These are phyloP conservation scores for Hydrocynus forskahlii DNA, from an alignment of 2,797 vertebrate genomes.

Conservation along the genomic window DNA sequence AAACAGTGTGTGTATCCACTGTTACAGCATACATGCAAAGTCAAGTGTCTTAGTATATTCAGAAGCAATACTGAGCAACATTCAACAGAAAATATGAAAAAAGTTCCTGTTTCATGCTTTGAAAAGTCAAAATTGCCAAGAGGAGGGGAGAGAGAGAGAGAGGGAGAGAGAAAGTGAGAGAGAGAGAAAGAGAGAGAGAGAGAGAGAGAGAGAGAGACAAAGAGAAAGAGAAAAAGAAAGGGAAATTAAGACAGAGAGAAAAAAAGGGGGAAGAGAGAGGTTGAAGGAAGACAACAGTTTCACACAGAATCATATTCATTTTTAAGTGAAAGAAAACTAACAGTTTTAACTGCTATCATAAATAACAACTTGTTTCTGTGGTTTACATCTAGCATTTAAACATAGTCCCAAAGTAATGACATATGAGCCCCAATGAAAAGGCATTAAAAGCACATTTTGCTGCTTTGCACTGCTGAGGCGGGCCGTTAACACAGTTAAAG, in stretches of 20 bases:
- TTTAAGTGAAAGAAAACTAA: conserved; percentile 32
- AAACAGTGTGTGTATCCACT: not conserved
- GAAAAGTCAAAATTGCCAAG: conserved; percentile 37
- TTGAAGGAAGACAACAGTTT: not conserved
- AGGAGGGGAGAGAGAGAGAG: conserved; percentile 20
- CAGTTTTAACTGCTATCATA: conserved; percentile 33
- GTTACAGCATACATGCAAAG: conserved; percentile 24
- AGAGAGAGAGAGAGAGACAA: no score
- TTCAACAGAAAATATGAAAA: not conserved
- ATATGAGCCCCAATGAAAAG: conserved; percentile 43
- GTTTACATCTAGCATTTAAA: conserved; percentile 50
- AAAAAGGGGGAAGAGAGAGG: conserved; percentile 12
- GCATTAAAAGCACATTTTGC: conserved; percentile 51
- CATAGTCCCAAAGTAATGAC: conserved; percentile 19
- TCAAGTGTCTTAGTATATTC: conserved; percentile 8
- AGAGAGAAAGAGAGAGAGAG: conserved; percentile 28
- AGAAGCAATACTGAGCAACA: conserved; percentile 18
- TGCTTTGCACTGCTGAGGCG: conserved; percentile 41
- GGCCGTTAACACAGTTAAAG: conserved; percentile 59
- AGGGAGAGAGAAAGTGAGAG: conserved; percentile 20
- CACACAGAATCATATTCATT: conserved; percentile 13
- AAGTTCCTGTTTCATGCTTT: conserved; percentile 26
- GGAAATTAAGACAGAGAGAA: not conserved
- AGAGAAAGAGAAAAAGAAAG: not conserved
- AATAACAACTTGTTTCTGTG: conserved; percentile 39